phyloP scores from a whole-genome alignment of 2,797 vertebrate species.

The Malurus splendens region DNA sequence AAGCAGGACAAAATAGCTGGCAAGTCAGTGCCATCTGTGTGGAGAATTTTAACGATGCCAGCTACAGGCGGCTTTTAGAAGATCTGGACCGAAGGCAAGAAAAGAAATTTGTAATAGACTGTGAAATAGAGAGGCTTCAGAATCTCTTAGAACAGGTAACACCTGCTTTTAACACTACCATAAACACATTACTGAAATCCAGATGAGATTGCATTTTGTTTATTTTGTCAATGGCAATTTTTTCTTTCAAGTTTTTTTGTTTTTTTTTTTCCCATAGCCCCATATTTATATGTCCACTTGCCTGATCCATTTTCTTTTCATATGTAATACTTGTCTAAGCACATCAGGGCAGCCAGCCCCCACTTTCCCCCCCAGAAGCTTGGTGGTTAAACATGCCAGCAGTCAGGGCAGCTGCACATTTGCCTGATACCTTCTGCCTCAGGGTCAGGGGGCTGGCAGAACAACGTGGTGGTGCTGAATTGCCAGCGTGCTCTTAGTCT shows the following conservation, averaged over 20 bases:
- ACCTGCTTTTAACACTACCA: conserved; percentile 16
- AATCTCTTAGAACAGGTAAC: conserved; percentile 96
- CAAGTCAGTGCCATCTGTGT: conserved; percentile 96
- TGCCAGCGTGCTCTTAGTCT: neutral
- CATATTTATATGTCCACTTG: neutral
- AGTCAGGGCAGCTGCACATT: neutral
- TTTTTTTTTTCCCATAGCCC: neutral
- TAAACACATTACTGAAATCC: neutral
- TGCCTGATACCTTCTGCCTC: neutral
- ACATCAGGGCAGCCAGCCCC: neutral
- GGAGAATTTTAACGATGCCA: conserved; percentile 95
- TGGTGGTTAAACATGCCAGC: accelerated
- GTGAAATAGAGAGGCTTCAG: conserved; percentile 92
- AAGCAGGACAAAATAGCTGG: conserved; percentile 95
- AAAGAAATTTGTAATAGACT: conserved; percentile 94
- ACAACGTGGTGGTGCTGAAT: neutral
- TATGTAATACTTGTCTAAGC: neutral
- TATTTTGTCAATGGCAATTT: neutral
- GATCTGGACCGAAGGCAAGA: conserved; percentile 93
- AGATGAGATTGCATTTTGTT: neutral
- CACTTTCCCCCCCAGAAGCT: neutral
- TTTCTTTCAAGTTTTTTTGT: neutral
- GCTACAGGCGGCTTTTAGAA: conserved; percentile 88
- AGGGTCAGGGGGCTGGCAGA: neutral
- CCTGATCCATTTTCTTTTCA: neutral